phyloP scores from a whole-genome alignment of 2,113 vertebrate genomes.

The Morone chrysops region DNA sequence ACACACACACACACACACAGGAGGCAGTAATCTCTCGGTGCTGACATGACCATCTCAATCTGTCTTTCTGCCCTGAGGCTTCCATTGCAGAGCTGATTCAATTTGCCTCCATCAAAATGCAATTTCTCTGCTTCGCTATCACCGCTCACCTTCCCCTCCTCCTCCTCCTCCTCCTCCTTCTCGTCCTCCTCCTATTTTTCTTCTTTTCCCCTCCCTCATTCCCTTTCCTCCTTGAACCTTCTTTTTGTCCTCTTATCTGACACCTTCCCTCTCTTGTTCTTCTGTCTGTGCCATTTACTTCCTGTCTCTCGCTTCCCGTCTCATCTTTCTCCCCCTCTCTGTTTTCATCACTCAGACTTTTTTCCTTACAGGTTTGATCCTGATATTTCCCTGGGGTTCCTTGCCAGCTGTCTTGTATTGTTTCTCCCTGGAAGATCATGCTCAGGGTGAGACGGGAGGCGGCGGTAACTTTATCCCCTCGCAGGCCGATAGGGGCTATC shows the following conservation, averaged over 20 bases:
- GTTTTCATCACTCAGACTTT: slow-evolving; percentile 30
- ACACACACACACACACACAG: slow-evolving; percentile 41
- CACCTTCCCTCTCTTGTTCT: slow-evolving; percentile 12
- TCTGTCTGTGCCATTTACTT: slow-evolving; percentile 11
- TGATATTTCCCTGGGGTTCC: slow-evolving; percentile 56
- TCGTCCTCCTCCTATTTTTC: neutral
- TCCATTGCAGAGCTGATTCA: slow-evolving; percentile 65
- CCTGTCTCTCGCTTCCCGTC: slow-evolving; percentile 25
- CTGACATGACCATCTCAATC: slow-evolving; percentile 70
- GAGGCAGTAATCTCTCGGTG: slow-evolving; percentile 48
- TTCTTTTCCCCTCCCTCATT: neutral
- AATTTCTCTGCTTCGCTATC: slow-evolving; percentile 61
- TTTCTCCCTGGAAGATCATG: slow-evolving; percentile 32
- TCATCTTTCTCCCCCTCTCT: slow-evolving; percentile 19
- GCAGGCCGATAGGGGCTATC: neutral
- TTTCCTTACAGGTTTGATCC: slow-evolving; percentile 22
- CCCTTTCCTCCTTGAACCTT: slow-evolving; percentile 33
- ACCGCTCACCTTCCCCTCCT: slow-evolving; percentile 14
- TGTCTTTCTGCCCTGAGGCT: slow-evolving; percentile 57
- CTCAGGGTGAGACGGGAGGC: neutral
- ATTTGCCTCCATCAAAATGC: slow-evolving; percentile 78
- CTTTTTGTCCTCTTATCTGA: slow-evolving; percentile 19
- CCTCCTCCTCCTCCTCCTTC: neutral
- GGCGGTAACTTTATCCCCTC: neutral
- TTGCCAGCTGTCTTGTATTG: slow-evolving; percentile 11